Base-by-base conservation (phyloP, 2,797 vertebrate species). In the Sternotherus odoratus region DNA sequence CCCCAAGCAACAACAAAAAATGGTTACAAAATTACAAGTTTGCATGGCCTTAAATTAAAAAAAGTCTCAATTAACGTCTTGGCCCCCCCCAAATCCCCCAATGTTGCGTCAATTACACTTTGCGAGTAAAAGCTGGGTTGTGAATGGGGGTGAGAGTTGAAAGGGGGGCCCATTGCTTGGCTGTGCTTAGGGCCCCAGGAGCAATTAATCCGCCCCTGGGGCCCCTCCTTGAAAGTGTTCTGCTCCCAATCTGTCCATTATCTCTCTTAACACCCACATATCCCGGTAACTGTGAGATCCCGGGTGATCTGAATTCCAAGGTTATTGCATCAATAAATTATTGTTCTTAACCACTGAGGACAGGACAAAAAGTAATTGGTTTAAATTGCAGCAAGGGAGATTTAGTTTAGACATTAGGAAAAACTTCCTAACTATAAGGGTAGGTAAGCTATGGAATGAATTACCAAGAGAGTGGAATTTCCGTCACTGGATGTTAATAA, bases 151-250 rank as follows among this genome's bases (percentile, higher is more conserved):
- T n/a, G n/a, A n/a, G n/a, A n/a, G n/a, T n/a, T n/a, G n/a, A n/a
- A n/a, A n/a, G n/a, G n/a, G n/a, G n/a, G n/a, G n/a, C n/a, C n/a
- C n/a, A n/a, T n/a, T n/a, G n/a, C n/a, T n/a, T n/a, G n/a, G n/a
- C n/a, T n/a, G n/a, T n/a, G n/a, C n/a, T n/a, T n/a, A n/a, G n/a
- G n/a, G n/a, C n/a, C n/a, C n/a, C n/a, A n/a, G n/a, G n/a, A n/a
- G n/a, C n/a, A n/a, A n/a, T n/a, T n/a, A n/a, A n/a, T n/a, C n/a
- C n/a, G n/a, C n/a, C n/a, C n/a, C n/a, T n/a, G n/a, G 46, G 83
- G 48, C 82, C 92, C 74, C 91, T 91, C 87, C 91, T 88, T 83
- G 79, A 77, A 90, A 93, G 90, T 49, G 63, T 85, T 95, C 78
- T 90, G 80, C 88, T 92, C 86, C 86, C 91, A 79, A 36, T 82